These are phyloP conservation scores for Archaeoteleia sp. DNA, from an alignment of 2,888 invertebrate genomes.

Conservation along the genomic window DNA sequence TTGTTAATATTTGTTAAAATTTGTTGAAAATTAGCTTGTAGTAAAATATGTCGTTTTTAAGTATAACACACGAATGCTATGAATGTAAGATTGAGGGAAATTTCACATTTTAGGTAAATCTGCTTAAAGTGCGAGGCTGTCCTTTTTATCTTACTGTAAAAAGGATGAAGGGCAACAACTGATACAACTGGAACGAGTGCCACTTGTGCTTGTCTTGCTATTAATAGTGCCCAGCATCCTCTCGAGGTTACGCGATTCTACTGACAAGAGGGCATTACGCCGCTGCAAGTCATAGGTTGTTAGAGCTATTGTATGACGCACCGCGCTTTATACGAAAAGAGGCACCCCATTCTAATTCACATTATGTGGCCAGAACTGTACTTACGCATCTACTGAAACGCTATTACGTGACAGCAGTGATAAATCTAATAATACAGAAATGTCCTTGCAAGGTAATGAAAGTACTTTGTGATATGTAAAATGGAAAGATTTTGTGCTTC, in stretches of 20 bases:
- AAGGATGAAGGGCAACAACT: constrained; percentile 51
- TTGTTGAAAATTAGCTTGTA: too few species aligned
- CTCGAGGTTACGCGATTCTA: constrained; percentile 41
- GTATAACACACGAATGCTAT: too few species aligned
- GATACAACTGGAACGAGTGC: constrained; percentile 58
- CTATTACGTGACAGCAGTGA: constrained; percentile 1
- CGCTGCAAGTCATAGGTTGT: constrained; percentile 27
- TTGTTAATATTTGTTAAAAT: too few species aligned
- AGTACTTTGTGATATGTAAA: constrained; percentile 10
- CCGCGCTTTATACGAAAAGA: constrained; percentile 23
- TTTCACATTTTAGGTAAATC: not conserved
- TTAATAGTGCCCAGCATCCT: constrained; percentile 51
- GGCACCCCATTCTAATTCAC: constrained; percentile 21
- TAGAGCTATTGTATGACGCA: constrained; percentile 32
- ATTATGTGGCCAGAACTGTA: constrained; percentile 15
- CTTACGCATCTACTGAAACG: constrained; percentile 1
- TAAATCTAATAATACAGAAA: constrained; percentile 23
- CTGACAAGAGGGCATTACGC: constrained; percentile 36
- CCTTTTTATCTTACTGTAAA: constrained; percentile 25
- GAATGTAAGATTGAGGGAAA: too few species aligned
- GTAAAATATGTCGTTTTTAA: too few species aligned
- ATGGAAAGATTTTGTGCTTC: constrained; percentile 11
- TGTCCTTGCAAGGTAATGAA: constrained; percentile 17
- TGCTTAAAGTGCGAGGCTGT: constrained; percentile 21
- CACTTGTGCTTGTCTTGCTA: constrained; percentile 51